Evolutionary conservation across 2,888 invertebrate species (phyloP), one percentile per base, ranked within the genome.

Genomic region (Epinotia bilunana): DNA sequence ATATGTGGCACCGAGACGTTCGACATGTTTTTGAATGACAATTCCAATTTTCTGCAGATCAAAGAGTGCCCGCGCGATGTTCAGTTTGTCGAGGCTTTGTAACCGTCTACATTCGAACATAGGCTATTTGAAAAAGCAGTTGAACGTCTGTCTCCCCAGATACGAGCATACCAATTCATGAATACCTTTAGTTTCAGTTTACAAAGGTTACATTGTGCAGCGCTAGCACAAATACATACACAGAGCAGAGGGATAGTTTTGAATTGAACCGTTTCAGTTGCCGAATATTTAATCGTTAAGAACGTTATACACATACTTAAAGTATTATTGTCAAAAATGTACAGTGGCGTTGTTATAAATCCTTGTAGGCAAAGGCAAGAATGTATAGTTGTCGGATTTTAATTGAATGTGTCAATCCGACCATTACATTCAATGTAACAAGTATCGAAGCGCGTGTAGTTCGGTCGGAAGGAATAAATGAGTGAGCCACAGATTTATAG

Each of bases 1-100:
- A 18, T 28, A 43, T 11, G 49, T 49, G 53, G 80, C 76, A 77
- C 33, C 73, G 76, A 80, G 80, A 80, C 79, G 77, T 81, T 80
- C 78, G 78, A 80, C 78, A 77, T 76, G 81, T 78, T 77, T 83
- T 79, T 83, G 82, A 83, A 84, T 83, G 84, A 82, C 84, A 83
- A 83, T 80, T 84, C 82, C 83, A 83, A 84, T 84, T 84, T 83
- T 80, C 79, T 79, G n/a, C n/a, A n/a, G 82, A 81, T 84, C 82
- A 84, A 85, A 84, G 83, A 80, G 77, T 75, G 78, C 65, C 79
- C 77, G 73, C 78, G 76, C 77, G 55, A 75, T 80, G 81, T 81
- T 81, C 79, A 80, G 78, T 81, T 79, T 80, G 81, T 79, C 73
- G 80, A 79, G 79, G 79, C 80, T 83, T 80, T 83, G 83, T 83